These are phyloP conservation scores for Lutjanus erythropterus DNA, from an alignment of 2,113 vertebrate species.

Conservation along the genomic window DNA sequence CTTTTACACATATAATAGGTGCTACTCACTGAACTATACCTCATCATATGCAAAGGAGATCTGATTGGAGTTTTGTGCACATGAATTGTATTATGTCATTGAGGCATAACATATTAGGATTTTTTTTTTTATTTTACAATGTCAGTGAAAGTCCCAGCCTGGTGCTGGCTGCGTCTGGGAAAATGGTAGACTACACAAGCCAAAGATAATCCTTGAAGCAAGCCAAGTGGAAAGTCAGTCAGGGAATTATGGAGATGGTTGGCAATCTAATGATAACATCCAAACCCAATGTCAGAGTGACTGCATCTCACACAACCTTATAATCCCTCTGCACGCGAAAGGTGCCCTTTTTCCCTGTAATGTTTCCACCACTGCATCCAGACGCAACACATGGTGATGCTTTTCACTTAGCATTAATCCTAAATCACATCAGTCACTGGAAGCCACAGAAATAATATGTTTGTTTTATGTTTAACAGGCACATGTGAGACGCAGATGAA, in stretches of 20 bases:
- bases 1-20: constrained; percentile 18
- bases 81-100: constrained; percentile 36
- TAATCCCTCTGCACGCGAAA: constrained; percentile 12
- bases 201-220: constrained; percentile 55
- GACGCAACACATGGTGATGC: constrained; percentile 4
- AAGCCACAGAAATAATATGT: background rate
- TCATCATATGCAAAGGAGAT: background rate
- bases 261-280: constrained; percentile 59
- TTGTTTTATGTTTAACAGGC: background rate
- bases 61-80: constrained; percentile 14
- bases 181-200: constrained; percentile 41
- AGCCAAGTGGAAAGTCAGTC: constrained; percentile 61
- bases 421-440: constrained; percentile 24
- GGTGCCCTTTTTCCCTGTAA: constrained; percentile 5
- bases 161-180: constrained; percentile 43
- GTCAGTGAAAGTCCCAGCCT: constrained; percentile 48
- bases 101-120: constrained; percentile 21
- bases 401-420: constrained; percentile 15
- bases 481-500: constrained; percentile 5
- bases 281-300: constrained; percentile 54
- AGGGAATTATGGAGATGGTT: constrained; percentile 62
- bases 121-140: constrained; percentile 33
- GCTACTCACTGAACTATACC: constrained; percentile 16
- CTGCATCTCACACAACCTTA: constrained; percentile 36
- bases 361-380: constrained; percentile 31